Evolutionary conservation across 2,113 vertebrate genomes (phyloP).

Genomic region (Perca fluviatilis): DNA sequence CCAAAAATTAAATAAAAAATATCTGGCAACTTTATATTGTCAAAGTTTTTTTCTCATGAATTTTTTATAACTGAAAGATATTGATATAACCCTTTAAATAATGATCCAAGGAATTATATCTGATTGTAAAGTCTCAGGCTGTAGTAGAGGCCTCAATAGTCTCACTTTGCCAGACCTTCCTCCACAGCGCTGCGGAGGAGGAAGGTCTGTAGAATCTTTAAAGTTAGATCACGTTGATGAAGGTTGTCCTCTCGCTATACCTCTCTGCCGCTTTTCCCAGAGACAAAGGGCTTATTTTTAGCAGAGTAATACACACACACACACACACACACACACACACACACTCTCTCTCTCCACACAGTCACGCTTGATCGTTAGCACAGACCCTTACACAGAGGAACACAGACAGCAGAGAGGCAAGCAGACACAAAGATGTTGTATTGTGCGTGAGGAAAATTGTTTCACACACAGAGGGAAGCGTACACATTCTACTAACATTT

Average conservation of each 20-base stretch:
- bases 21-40: too few relatives aligned
- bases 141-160: too few relatives aligned
- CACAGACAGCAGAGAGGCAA: constrained; percentile 12
- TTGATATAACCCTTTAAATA: too few relatives aligned
- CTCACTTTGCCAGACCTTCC: too few relatives aligned
- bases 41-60: too few relatives aligned
- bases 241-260: constrained; percentile 39
- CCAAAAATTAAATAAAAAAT: too few relatives aligned
- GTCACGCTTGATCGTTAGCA: constrained; percentile 13
- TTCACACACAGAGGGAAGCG: not conserved
- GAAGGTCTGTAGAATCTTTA: constrained; percentile 22
- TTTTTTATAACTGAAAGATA: too few relatives aligned
- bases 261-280: constrained; percentile 53
- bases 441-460: not conserved
- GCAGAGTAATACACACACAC: constrained; percentile 18
- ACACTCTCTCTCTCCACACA: constrained; percentile 17
- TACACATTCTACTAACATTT: too few relatives aligned
- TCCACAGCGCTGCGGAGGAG: too few relatives aligned
- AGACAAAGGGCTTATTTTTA: constrained; percentile 78
- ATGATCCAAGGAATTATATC: too few relatives aligned
- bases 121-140: too few relatives aligned
- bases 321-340: constrained; percentile 5
- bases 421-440: not conserved
- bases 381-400: not conserved
- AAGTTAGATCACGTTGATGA: constrained; percentile 43